Evolutionary conservation across 2,113 vertebrate species (phyloP).

Genomic region (Tyto alba): DNA sequence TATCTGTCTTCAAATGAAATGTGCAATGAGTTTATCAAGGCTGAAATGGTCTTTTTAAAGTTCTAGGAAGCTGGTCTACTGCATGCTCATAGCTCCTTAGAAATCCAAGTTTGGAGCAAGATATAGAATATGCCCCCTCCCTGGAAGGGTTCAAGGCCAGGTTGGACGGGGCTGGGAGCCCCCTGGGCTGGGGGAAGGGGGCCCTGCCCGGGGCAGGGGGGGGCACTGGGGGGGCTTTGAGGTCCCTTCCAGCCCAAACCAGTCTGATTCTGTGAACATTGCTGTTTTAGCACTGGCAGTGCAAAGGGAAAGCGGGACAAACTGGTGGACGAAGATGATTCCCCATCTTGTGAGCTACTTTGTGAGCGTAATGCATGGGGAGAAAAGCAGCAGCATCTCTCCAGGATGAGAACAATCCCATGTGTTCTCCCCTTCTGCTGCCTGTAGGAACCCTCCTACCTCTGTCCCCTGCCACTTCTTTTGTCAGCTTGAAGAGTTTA

Average conservation of each 20-base stretch:
- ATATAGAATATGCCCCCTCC: no score
- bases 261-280: background rate
- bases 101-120: background rate
- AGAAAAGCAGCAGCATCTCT: background rate
- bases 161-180: no score
- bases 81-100: no score
- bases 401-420: background rate
- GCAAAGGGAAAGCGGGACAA: background rate
- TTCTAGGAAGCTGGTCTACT: background rate
- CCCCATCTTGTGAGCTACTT: background rate
- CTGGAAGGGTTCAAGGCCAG: no score
- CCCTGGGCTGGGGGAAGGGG: no score
- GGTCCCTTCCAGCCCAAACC: no score
- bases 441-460: background rate
- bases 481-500: background rate
- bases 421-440: background rate
- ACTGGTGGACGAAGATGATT: background rate
- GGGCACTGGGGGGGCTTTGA: no score
- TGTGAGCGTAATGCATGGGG: no score
- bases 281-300: accelerated
- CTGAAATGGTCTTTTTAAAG: background rate
- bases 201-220: no score
- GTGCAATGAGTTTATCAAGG: background rate
- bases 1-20: background rate
- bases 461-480: background rate